These are phyloP conservation scores for Myodes glareolus DNA, from an alignment of 2,113 vertebrate species.

Conservation along the genomic window DNA sequence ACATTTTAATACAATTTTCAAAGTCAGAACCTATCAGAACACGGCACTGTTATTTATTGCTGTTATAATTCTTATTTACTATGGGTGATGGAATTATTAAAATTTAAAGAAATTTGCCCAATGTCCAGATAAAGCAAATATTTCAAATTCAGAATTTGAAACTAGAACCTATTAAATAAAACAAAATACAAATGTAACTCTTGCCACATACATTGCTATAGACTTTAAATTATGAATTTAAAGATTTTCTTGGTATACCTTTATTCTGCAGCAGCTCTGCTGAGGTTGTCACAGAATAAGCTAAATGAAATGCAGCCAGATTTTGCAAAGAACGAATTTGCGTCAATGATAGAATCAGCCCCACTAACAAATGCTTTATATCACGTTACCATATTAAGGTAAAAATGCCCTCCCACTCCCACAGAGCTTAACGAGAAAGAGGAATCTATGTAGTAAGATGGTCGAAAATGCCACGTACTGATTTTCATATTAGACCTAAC, in stretches of 20 bases:
- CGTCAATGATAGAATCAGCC: not conserved
- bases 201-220: not conserved
- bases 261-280: not conserved
- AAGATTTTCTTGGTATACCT: not conserved
- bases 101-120: not conserved
- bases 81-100: not conserved
- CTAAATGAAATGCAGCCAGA: not conserved
- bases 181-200: not conserved
- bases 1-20: not conserved
- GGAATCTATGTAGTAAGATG: not conserved
- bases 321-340: constrained; percentile 44
- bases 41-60: not conserved
- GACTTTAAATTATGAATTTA: constrained; percentile 34
- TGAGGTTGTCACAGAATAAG: constrained; percentile 23
- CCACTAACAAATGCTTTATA: constrained; percentile 10
- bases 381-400: constrained; percentile 11
- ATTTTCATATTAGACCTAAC: not conserved
- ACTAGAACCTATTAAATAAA: not conserved
- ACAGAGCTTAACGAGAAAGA: constrained; percentile 21
- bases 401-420: not conserved
- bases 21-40: not conserved
- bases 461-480: not conserved
- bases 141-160: constrained; percentile 6
- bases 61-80: not conserved
- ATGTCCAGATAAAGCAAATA: not conserved